phyloP scores from a whole-genome alignment of 2,797 vertebrate genomes.

The Cryptoblepharus egeriae region DNA sequence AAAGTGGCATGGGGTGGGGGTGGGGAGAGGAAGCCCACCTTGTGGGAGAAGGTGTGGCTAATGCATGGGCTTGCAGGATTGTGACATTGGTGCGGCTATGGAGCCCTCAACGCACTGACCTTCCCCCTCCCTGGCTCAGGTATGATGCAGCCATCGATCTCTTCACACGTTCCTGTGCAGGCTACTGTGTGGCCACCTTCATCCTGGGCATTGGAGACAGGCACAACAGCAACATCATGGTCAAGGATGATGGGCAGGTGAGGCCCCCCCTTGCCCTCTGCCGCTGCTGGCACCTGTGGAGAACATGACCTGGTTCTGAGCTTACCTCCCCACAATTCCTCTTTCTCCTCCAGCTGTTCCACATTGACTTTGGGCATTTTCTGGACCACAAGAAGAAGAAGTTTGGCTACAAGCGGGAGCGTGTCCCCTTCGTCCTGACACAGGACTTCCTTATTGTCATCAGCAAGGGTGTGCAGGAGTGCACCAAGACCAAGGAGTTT shows the following conservation, averaged over 20 bases:
- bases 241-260: slow-evolving; percentile 88
- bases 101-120: neutral
- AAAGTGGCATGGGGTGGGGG: neutral
- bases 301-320: rapidly evolving
- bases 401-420: slow-evolving; percentile 87
- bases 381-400: slow-evolving; percentile 90
- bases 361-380: slow-evolving; percentile 88
- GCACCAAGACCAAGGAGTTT: slow-evolving; percentile 87
- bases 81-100: no score
- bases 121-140: slow-evolving; percentile 51
- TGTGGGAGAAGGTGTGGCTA: no score
- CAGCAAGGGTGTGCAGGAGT: slow-evolving; percentile 86
- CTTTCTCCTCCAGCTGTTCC: slow-evolving; percentile 78
- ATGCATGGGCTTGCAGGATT: no score
- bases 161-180: slow-evolving; percentile 86
- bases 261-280: slow-evolving; percentile 24
- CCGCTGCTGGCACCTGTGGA: no score
- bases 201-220: slow-evolving; percentile 86
- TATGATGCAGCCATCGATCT: slow-evolving; percentile 86
- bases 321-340: neutral
- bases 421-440: slow-evolving; percentile 87
- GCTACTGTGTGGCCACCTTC: slow-evolving; percentile 88
- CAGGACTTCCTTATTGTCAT: slow-evolving; percentile 89
- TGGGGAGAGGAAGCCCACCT: no score
- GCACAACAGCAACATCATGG: slow-evolving; percentile 91